Conservation (phyloP, 2,888 invertebrate species). For the Pandemis heparana region DNA sequence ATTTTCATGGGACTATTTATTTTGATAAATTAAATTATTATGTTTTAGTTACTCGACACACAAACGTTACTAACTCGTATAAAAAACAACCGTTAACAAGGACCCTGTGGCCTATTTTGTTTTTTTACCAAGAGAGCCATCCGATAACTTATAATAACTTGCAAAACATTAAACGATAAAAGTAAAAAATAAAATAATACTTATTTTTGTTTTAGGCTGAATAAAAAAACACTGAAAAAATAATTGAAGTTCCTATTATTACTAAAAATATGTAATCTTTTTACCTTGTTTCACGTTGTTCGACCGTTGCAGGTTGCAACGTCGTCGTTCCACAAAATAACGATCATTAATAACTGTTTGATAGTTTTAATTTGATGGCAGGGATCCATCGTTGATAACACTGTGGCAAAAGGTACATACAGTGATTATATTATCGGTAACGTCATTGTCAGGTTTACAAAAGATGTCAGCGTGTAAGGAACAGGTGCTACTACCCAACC, state of each 20-base stretch:
- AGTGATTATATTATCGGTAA: background rate
- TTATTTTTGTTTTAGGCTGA: background rate
- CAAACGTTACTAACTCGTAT: too few relatives aligned
- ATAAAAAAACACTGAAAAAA: too few relatives aligned
- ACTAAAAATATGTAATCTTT: background rate
- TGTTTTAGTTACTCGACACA: too few relatives aligned
- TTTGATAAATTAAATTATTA: too few relatives aligned
- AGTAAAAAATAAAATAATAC: background rate
- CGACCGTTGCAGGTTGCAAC: background rate
- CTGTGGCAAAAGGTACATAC: background rate
- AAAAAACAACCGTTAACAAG: too few relatives aligned
- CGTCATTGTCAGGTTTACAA: too few relatives aligned
- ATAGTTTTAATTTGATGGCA: background rate
- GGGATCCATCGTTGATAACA: background rate
- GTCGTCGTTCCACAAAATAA: conserved; percentile 1
- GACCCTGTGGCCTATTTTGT: too few relatives aligned
- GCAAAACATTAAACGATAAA: too few relatives aligned
- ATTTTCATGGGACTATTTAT: too few relatives aligned
- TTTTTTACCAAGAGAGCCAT: background rate
- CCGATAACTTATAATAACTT: background rate
- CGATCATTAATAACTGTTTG: background rate
- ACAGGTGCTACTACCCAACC: background rate
- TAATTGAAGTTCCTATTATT: too few relatives aligned
- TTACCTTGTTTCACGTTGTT: background rate
- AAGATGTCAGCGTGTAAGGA: background rate